Conservation (phyloP, 2,888 invertebrate genomes). For the Macrophya alboannulata region DNA sequence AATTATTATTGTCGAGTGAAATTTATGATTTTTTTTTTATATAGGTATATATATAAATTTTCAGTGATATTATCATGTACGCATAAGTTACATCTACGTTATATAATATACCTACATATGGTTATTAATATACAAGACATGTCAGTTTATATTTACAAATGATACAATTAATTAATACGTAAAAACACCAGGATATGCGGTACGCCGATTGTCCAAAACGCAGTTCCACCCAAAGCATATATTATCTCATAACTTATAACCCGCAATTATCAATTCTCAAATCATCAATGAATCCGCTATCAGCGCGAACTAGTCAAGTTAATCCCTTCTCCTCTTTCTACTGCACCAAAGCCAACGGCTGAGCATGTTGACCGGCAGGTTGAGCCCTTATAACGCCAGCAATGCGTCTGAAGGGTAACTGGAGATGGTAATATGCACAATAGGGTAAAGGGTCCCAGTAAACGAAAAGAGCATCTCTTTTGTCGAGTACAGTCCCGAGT, state of each 20-base stretch:
- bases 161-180: conserved; percentile 42
- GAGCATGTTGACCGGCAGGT: conserved; percentile 72
- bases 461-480: conserved; percentile 90
- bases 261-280: not conserved
- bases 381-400: conserved; percentile 72
- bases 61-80: not conserved
- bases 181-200: conserved; percentile 36
- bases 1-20: not conserved
- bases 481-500: conserved; percentile 86
- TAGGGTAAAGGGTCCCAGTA: conserved; percentile 94
- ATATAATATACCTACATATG: not conserved
- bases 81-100: conserved; percentile 14
- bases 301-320: not conserved
- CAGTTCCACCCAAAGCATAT: not conserved
- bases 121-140: not conserved
- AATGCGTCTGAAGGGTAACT: conserved; percentile 84
- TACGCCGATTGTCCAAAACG: not conserved
- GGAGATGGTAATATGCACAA: conserved; percentile 92
- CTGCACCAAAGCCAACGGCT: conserved; percentile 75
- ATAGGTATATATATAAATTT: too few relatives aligned
- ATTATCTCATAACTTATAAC: not conserved
- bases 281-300: not conserved
- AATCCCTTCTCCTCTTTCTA: conserved; percentile 59
- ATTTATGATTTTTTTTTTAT: not conserved
- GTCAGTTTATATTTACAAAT: conserved; percentile 25